Conservation (phyloP, 92 coral and sea anemone genomes). For the Porites evermanni region DNA sequence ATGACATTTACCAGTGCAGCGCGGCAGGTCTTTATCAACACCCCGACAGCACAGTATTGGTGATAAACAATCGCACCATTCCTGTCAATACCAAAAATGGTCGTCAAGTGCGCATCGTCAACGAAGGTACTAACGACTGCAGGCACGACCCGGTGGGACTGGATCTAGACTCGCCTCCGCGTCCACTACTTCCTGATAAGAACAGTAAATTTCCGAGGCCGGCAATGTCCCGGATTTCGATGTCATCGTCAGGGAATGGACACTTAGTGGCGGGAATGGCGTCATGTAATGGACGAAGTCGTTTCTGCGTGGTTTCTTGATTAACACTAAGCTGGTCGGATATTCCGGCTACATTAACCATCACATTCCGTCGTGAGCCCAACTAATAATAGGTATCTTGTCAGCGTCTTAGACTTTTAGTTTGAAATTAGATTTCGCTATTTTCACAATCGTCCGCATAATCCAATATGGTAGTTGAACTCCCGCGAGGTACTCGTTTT, state of each 20-base stretch:
- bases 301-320: slow-evolving; percentile 88
- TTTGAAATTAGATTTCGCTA: too few relatives aligned
- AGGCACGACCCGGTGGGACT: slow-evolving; percentile 60
- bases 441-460: too few relatives aligned
- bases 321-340: neutral
- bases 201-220: slow-evolving; percentile 69
- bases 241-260: slow-evolving; percentile 51
- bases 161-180: slow-evolving; percentile 69
- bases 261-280: slow-evolving; percentile 73
- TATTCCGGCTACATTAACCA: too few relatives aligned
- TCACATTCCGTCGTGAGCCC: too few relatives aligned
- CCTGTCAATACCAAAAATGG: slow-evolving; percentile 60
- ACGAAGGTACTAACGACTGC: slow-evolving; percentile 62
- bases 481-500: too few relatives aligned
- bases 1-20: slow-evolving; percentile 75
- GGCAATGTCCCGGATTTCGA: slow-evolving; percentile 42
- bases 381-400: too few relatives aligned
- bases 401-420: too few relatives aligned
- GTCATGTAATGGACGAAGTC: slow-evolving; percentile 81
- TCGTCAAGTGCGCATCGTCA: slow-evolving; percentile 54
- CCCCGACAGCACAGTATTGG: slow-evolving; percentile 83
- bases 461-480: too few relatives aligned
- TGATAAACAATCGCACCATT: slow-evolving; percentile 75
- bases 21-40: slow-evolving; percentile 67
- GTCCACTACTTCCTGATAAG: slow-evolving; percentile 69